Evolutionary conservation across 2,113 vertebrate genomes (phyloP).

Genomic region (Pedetes capensis): DNA sequence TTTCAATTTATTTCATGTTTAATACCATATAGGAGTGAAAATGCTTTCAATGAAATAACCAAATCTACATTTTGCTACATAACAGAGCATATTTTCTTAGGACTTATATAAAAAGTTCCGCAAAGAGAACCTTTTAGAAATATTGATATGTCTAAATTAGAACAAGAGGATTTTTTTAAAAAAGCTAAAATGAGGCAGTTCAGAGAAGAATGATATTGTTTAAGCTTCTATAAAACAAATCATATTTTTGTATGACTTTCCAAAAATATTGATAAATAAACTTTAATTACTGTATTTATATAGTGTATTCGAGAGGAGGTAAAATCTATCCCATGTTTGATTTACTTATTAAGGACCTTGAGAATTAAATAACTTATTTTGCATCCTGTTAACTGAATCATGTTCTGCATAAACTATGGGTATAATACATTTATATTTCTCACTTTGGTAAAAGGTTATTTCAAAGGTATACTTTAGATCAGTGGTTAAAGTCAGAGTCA

Average conservation of each 20-base stretch:
- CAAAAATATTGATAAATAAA: slow-evolving; percentile 28
- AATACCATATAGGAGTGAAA: slow-evolving; percentile 13
- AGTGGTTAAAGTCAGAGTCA: neutral
- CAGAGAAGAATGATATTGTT: neutral
- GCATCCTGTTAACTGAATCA: neutral
- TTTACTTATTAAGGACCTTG: neutral
- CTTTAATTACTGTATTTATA: neutral
- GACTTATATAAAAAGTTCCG: neutral
- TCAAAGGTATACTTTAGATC: neutral
- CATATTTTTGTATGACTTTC: neutral
- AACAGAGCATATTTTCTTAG: slow-evolving; percentile 34
- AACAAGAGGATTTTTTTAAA: neutral
- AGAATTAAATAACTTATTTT: neutral
- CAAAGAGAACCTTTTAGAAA: neutral
- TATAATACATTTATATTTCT: neutral
- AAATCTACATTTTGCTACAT: neutral
- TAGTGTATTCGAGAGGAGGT: neutral
- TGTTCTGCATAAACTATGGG: neutral
- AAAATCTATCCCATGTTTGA: neutral
- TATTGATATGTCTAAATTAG: neutral
- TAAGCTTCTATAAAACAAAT: neutral
- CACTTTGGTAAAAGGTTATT: neutral
- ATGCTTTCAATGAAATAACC: slow-evolving; percentile 24
- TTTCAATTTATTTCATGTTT: slow-evolving; percentile 26
- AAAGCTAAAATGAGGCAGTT: neutral